These are phyloP conservation scores for Epinotia ramella DNA, from an alignment of 2,888 invertebrate genomes.

Conservation along the genomic window DNA sequence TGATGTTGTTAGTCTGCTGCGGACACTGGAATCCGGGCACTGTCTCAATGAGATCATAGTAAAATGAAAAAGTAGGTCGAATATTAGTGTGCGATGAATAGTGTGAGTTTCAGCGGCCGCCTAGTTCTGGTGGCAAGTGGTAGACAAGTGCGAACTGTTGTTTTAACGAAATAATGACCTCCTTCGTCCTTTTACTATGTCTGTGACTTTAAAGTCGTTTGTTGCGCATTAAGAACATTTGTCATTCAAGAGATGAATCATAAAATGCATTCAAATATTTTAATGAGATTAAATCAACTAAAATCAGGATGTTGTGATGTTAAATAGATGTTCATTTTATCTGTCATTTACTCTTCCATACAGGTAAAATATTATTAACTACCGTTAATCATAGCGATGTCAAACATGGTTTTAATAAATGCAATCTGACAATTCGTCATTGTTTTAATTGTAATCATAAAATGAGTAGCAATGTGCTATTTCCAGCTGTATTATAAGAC, in stretches of 20 bases:
- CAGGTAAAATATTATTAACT: conserved; percentile 32
- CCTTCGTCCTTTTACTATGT: conserved; percentile 27
- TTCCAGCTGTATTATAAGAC: conserved; percentile 62
- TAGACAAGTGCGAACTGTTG: not conserved
- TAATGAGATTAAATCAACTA: conserved; percentile 26
- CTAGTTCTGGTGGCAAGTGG: not conserved
- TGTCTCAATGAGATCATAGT: conserved; percentile 23
- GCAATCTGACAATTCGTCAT: conserved; percentile 26
- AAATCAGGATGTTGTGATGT: conserved; percentile 42
- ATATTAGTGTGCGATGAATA: not conserved
- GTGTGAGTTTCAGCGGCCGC: not conserved
- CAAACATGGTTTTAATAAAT: conserved; percentile 36
- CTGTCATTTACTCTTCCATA: conserved; percentile 36
- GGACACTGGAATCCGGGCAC: conserved; percentile 11
- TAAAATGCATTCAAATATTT: conserved; percentile 27
- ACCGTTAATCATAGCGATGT: conserved; percentile 34
- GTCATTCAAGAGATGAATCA: conserved; percentile 26
- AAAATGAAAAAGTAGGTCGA: conserved; percentile 23
- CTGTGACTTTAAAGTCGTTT: conserved; percentile 71
- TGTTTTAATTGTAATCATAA: conserved; percentile 31
- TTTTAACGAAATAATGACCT: conserved; percentile 18
- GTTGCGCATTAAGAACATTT: conserved; percentile 55
- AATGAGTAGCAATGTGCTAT: conserved; percentile 46
- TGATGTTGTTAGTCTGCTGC: conserved; percentile 64
- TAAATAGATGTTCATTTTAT: conserved; percentile 40